Conservation (phyloP, 2,797 vertebrate species). For the Periparus ater region DNA sequence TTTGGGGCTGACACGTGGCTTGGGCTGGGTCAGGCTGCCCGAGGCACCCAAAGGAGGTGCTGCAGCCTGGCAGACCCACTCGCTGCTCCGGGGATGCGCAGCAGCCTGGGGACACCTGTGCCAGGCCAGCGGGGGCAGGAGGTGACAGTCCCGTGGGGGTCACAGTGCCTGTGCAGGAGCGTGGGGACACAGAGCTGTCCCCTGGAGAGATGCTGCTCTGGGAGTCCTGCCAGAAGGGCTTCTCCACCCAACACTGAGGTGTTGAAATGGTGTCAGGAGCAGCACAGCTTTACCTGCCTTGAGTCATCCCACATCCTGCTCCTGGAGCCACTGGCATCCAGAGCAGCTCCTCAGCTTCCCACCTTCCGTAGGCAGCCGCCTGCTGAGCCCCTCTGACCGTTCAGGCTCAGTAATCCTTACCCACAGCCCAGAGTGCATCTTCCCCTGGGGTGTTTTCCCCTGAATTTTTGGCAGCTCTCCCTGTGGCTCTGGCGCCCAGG, state of each 20-base stretch:
- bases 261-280: background rate
- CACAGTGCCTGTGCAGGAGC: background rate
- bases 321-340: rapidly evolving
- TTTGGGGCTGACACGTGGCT: rapidly evolving
- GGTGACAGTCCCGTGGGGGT: background rate
- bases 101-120: background rate
- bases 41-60: rapidly evolving
- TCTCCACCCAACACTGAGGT: background rate
- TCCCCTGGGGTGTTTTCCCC: background rate
- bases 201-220: background rate
- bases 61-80: background rate
- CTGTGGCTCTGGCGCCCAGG: background rate
- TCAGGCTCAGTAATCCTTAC: background rate
- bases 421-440: rapidly evolving
- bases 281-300: background rate
- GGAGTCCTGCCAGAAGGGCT: background rate
- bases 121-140: background rate
- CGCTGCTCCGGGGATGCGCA: rapidly evolving
- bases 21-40: background rate
- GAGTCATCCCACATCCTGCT: background rate
- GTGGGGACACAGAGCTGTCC: rapidly evolving
- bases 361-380: background rate
- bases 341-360: background rate
- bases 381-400: rapidly evolving
- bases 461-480: background rate